phyloP scores from a whole-genome alignment of 2,113 vertebrate genomes.

The Spea bombifrons region DNA sequence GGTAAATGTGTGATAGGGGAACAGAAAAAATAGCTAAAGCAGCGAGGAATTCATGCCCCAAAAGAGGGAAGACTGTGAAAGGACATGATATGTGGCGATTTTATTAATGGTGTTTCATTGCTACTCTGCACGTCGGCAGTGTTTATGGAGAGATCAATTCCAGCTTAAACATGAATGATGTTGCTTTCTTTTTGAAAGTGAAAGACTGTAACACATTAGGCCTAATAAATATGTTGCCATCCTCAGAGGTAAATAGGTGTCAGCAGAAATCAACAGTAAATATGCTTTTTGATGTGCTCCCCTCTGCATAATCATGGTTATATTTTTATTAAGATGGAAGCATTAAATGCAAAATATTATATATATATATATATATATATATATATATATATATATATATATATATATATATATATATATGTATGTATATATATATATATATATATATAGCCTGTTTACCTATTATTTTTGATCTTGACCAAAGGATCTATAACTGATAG shows the following conservation, averaged over 20 bases:
- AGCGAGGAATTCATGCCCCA: conserved; percentile 17
- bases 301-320: not conserved
- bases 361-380: too few species aligned
- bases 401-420: too few species aligned
- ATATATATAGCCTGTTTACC: not conserved
- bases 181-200: conserved; percentile 26
- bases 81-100: conserved; percentile 1
- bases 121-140: conserved; percentile 11
- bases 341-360: not conserved
- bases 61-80: conserved; percentile 12
- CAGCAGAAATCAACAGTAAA: not conserved
- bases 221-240: conserved; percentile 29
- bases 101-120: conserved; percentile 29
- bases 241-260: conserved; percentile 6
- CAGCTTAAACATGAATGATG: conserved; percentile 4
- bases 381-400: too few species aligned
- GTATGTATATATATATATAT: too few species aligned
- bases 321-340: conserved; percentile 8
- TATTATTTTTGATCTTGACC: not conserved
- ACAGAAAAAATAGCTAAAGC: conserved; percentile 58
- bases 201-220: conserved; percentile 22
- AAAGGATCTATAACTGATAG: not conserved
- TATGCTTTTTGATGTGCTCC: conserved; percentile 20
- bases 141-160: conserved; percentile 25
- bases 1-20: conserved; percentile 70